Evolutionary conservation across 2,888 invertebrate genomes (phyloP).

Genomic region (Tinea pellionella): DNA sequence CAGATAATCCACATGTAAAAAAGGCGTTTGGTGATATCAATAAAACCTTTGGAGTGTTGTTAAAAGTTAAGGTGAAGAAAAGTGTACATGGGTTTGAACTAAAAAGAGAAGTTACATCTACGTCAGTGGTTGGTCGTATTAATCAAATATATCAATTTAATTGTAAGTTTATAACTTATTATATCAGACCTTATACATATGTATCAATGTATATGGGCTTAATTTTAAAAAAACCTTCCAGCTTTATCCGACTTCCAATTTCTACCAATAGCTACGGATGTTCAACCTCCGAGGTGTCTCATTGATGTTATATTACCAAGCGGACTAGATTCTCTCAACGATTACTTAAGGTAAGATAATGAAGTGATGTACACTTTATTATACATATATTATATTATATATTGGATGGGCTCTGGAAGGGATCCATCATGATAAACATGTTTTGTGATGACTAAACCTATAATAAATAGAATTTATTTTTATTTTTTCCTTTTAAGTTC

Average conservation of each 20-base stretch:
- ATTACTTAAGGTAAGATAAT: conserved; percentile 35
- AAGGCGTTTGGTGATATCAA: conserved; percentile 78
- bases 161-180: conserved; percentile 49
- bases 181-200: background rate
- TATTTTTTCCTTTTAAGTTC: too few species aligned
- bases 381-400: too few species aligned
- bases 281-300: conserved; percentile 66
- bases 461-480: too few species aligned
- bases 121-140: conserved; percentile 70
- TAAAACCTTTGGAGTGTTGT: conserved; percentile 75
- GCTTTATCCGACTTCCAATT: conserved; percentile 94
- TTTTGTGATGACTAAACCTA: too few species aligned
- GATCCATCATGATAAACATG: too few species aligned
- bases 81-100: conserved; percentile 41
- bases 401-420: too few species aligned
- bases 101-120: conserved; percentile 48
- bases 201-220: background rate
- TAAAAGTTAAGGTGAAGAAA: conserved; percentile 77
- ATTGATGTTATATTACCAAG: conserved; percentile 74
- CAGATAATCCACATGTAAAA: conserved; percentile 84
- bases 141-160: conserved; percentile 74
- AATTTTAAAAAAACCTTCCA: conserved; percentile 36
- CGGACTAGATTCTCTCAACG: conserved; percentile 39
- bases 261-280: conserved; percentile 73
- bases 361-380: too few species aligned